Percentiles rank a stretch among this genome's conserved stretches.
Conservation (phyloP, 1,140 invertebrate genomes). For the Drosophila hydei region DNA sequence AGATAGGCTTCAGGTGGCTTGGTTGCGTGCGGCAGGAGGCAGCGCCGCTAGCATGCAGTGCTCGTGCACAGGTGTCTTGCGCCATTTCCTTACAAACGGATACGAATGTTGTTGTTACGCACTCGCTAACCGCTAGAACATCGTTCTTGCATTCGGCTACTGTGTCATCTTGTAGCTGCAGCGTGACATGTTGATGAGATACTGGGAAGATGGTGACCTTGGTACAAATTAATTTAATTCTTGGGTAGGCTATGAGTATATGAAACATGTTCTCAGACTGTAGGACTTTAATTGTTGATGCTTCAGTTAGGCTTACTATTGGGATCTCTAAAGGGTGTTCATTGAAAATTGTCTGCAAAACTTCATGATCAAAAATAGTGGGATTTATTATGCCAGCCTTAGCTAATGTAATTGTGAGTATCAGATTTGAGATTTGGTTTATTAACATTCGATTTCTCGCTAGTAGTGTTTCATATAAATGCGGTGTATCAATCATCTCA, state of each 20-base stretch:
- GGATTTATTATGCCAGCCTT: not conserved
- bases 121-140: conserved; percentile 8
- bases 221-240: not conserved
- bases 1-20: conserved; percentile 33
- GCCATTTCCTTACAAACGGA: conserved; percentile 5
- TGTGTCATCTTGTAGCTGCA: not conserved
- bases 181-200: not conserved
- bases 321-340: conserved; percentile 4
- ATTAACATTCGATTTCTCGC: not conserved
- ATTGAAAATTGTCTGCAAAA: conserved; percentile 1
- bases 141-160: not conserved
- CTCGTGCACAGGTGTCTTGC: conserved; percentile 18
- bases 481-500: not conserved
- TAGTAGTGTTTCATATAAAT: conserved; percentile 5
- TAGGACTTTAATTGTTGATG: too few relatives aligned
- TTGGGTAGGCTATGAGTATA: not conserved
- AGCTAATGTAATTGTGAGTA: too few relatives aligned
- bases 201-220: not conserved
- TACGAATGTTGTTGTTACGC: conserved; percentile 10
- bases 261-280: not conserved
- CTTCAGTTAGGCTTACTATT: conserved; percentile 4
- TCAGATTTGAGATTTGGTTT: not conserved
- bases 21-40: conserved; percentile 16
- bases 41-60: conserved; percentile 14
- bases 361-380: conserved; percentile 5